These are phyloP conservation scores for Strix uralensis DNA, from an alignment of 2,113 vertebrate species.

Conservation along the genomic window DNA sequence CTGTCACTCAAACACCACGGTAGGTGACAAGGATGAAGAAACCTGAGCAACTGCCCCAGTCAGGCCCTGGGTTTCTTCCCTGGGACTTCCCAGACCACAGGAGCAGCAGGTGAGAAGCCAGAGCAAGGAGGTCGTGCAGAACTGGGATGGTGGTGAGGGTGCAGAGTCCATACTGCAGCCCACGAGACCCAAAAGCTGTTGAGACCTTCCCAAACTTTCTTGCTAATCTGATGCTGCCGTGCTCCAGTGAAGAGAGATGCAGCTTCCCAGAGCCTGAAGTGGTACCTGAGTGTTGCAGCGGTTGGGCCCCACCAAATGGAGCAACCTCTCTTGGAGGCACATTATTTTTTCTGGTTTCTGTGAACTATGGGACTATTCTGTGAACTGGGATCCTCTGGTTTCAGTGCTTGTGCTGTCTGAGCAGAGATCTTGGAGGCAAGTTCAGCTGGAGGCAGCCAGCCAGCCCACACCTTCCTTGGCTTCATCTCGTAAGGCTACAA, in stretches of 20 bases:
- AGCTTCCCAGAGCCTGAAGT: neutral
- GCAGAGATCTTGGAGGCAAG: neutral
- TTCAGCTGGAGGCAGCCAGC: neutral
- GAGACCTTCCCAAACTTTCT: neutral
- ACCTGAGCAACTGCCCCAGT: neutral
- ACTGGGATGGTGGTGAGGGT: neutral
- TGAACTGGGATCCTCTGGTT: neutral
- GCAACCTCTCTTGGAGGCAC: neutral
- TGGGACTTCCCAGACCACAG: neutral
- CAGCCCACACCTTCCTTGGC: neutral
- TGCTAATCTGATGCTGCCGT: neutral
- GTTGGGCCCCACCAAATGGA: neutral
- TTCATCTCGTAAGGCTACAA: neutral
- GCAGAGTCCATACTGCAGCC: neutral
- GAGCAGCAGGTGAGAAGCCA: neutral
- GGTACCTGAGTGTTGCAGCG: neutral
- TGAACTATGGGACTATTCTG: neutral
- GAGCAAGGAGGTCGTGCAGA: neutral
- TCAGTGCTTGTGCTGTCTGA: neutral
- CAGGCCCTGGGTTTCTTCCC: neutral
- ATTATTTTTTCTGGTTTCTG: neutral
- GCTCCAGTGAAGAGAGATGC: neutral
- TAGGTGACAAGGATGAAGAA: neutral
- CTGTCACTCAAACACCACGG: rapidly evolving
- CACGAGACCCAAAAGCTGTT: neutral